Percentiles rank a stretch among this genome's conserved stretches.
These are phyloP conservation scores for Cetonia aurata DNA, from an alignment of 2,888 invertebrate species.

Conservation along the genomic window DNA sequence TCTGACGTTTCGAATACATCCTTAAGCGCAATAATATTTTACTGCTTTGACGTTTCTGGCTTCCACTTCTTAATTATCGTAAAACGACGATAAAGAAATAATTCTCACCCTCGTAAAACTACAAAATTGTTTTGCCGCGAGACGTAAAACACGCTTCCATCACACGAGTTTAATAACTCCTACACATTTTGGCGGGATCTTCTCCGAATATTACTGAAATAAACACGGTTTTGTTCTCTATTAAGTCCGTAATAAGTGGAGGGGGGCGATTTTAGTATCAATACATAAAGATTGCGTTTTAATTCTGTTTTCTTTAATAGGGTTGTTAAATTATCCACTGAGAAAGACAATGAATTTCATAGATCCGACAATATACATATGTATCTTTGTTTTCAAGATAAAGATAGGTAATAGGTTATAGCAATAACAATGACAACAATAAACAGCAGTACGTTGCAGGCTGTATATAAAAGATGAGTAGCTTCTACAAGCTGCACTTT, in stretches of 20 bases:
- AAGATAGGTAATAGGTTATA: too few relatives aligned
- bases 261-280: background rate
- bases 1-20: constrained; percentile 24
- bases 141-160: constrained; percentile 9
- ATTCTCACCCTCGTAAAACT: constrained; percentile 22
- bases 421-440: too few relatives aligned
- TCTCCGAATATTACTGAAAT: constrained; percentile 20
- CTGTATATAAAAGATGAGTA: too few relatives aligned
- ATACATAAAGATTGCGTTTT: constrained; percentile 3
- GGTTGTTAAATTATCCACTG: too few relatives aligned
- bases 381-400: too few relatives aligned
- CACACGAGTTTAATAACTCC: constrained; percentile 14
- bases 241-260: background rate
- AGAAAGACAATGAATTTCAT: too few relatives aligned
- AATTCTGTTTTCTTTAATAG: too few relatives aligned
- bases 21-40: constrained; percentile 27
- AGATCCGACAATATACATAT: too few relatives aligned
- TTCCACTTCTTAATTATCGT: constrained; percentile 29
- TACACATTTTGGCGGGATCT: constrained; percentile 18
- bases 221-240: constrained; percentile 13
- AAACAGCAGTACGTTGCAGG: too few relatives aligned
- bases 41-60: constrained; percentile 9
- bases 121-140: constrained; percentile 28
- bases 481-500: too few relatives aligned
- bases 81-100: constrained; percentile 36